phyloP scores from a whole-genome alignment of 1,140 invertebrate species.

The Musca domestica region DNA sequence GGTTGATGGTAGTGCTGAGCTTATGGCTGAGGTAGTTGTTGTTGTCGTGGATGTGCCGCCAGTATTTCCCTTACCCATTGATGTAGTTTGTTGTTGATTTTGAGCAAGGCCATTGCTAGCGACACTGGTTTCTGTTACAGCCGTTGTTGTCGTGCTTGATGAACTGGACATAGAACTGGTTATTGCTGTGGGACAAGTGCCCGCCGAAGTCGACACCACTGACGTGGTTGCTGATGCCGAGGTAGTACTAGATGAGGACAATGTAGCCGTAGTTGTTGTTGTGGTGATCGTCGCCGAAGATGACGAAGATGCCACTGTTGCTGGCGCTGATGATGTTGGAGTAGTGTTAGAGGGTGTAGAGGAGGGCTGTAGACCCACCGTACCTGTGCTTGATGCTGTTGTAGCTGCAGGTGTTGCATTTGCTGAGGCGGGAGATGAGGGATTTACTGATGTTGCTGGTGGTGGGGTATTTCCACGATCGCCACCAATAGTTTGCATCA shows the following conservation, averaged over 20 bases:
- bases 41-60: constrained; percentile 3
- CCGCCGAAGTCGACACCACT: not conserved
- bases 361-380: not conserved
- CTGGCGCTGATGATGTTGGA: constrained; percentile 35
- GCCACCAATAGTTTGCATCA: constrained; percentile 49
- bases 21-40: constrained; percentile 29
- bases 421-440: constrained; percentile 39
- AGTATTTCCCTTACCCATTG: constrained; percentile 25
- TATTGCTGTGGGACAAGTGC: constrained; percentile 24
- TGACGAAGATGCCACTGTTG: constrained; percentile 21
- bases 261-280: constrained; percentile 27
- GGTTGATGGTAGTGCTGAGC: constrained; percentile 23
- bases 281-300: constrained; percentile 28
- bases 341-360: not conserved
- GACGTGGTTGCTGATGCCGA: constrained; percentile 23
- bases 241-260: constrained; percentile 25
- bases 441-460: constrained; percentile 37
- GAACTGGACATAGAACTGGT: constrained; percentile 31
- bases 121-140: constrained; percentile 35
- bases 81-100: constrained; percentile 28
- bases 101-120: constrained; percentile 27
- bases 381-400: constrained; percentile 16
- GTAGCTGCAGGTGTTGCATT: constrained; percentile 29
- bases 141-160: constrained; percentile 29
- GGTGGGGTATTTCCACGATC: constrained; percentile 41